A percentile compares a stretch with the other conserved stretches of the same genome.
Conservation (phyloP, 2,113 vertebrate species). For the Casuarius casuarius region DNA sequence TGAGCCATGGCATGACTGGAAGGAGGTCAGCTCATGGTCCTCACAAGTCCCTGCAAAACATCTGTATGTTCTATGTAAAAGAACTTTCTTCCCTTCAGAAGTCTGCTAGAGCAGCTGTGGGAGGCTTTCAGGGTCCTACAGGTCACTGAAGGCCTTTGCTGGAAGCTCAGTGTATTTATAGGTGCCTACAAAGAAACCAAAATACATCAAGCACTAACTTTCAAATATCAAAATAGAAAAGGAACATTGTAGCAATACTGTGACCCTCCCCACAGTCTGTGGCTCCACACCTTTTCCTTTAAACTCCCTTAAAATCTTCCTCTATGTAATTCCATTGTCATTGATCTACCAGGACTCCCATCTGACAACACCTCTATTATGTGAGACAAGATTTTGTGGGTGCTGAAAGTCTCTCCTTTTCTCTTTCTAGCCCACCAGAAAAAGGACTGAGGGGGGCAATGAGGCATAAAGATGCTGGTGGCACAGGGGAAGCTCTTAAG, state of each 20-base stretch:
- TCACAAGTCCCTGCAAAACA: not conserved
- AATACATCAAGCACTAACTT: fast-evolving
- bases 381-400: not conserved
- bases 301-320: not conserved
- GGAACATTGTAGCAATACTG: not conserved
- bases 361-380: not conserved
- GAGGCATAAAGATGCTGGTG: not conserved
- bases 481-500: not conserved
- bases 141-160: not conserved
- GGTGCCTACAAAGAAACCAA: not conserved
- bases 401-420: not conserved
- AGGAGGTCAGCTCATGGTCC: not conserved
- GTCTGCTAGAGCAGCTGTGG: not conserved
- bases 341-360: not conserved
- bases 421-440: not conserved
- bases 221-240: not conserved
- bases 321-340: not conserved
- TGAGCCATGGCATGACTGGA: not conserved
- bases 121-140: not conserved
- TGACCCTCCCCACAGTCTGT: not conserved
- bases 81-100: not conserved
- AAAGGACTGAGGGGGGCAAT: not conserved
- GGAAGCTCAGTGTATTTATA: not conserved
- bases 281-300: not conserved
- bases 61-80: not conserved